Evolutionary conservation across 2,113 vertebrate species (phyloP).

Genomic region (Oryctolagus cuniculus): DNA sequence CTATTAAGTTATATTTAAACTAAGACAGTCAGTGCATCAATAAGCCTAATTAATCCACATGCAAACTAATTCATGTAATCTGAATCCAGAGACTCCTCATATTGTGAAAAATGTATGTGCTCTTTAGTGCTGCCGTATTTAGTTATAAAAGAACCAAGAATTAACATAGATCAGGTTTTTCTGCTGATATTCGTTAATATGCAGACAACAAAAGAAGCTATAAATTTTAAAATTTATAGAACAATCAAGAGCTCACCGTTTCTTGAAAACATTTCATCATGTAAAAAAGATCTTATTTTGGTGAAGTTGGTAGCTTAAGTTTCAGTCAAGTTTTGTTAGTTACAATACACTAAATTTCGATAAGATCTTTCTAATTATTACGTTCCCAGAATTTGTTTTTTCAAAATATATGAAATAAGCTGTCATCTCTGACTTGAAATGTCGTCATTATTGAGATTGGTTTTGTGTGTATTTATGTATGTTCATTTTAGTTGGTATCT

Average conservation of each 20-base stretch:
- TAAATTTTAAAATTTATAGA: constrained; percentile 21
- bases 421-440: constrained; percentile 6
- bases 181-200: neutral
- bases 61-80: constrained; percentile 59
- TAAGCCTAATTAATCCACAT: constrained; percentile 29
- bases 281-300: neutral
- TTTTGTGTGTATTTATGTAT: neutral
- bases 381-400: neutral
- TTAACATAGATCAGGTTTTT: constrained; percentile 33
- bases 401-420: neutral
- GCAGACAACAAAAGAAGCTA: constrained; percentile 6
- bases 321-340: constrained; percentile 1
- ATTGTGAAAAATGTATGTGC: constrained; percentile 27
- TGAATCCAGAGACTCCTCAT: constrained; percentile 54
- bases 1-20: constrained; percentile 51
- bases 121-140: neutral
- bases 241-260: neutral
- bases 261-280: neutral
- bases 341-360: neutral
- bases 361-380: neutral
- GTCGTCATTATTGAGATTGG: neutral
- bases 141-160: neutral
- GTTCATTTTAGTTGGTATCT: neutral
- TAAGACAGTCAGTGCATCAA: constrained; percentile 45
- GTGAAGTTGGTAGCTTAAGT: neutral